These are phyloP conservation scores for Itoplectis maculator DNA, from an alignment of 2,888 invertebrate species.

Conservation along the genomic window DNA sequence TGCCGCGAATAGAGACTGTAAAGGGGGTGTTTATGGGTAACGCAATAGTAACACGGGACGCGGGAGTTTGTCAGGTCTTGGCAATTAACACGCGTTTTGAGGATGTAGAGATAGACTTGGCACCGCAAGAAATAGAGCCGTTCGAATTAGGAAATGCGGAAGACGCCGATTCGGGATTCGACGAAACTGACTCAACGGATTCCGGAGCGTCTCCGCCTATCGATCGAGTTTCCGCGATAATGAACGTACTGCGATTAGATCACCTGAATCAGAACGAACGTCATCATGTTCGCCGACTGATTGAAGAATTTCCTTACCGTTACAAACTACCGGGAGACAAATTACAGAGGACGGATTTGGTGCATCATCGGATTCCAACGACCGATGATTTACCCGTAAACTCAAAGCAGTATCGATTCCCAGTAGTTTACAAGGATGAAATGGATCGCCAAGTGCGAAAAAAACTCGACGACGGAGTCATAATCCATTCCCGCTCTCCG, in stretches of 20 bases:
- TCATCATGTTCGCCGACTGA: background rate
- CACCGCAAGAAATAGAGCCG: background rate
- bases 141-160: background rate
- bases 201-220: background rate
- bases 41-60: background rate
- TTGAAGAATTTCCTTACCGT: constrained; percentile 28
- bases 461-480: constrained; percentile 39
- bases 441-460: constrained; percentile 39
- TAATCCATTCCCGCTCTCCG: constrained; percentile 60
- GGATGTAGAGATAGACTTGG: constrained; percentile 13
- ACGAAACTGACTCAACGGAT: background rate
- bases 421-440: constrained; percentile 26
- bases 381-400: constrained; percentile 42
- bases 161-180: background rate
- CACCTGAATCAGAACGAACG: constrained; percentile 53
- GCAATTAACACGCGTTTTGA: constrained; percentile 14
- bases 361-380: constrained; percentile 33
- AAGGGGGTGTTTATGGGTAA: constrained; percentile 18
- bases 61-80: background rate
- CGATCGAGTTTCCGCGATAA: background rate
- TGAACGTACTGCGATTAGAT: constrained; percentile 14
- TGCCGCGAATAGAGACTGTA: background rate
- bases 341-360: constrained; percentile 26
- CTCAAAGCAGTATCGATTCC: constrained; percentile 50
- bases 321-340: constrained; percentile 57